phyloP scores from a whole-genome alignment of 2,797 vertebrate species.

The Platyrinchus mystaceus region DNA sequence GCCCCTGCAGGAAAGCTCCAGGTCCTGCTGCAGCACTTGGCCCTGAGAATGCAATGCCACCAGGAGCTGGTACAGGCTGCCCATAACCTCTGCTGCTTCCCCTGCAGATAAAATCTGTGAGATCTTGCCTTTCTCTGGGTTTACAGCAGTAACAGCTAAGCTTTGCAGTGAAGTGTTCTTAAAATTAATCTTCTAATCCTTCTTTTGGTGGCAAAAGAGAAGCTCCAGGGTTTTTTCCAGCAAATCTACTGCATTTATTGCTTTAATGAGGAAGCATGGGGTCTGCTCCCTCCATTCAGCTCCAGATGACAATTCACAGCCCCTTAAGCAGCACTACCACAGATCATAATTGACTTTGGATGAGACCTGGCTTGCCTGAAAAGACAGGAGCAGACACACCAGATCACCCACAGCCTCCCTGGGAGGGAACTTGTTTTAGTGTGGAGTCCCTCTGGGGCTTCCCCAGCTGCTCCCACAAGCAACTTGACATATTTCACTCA shows the following conservation, averaged over 20 bases:
- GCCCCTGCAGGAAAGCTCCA: not conserved
- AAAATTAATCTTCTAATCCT: slow-evolving; percentile 6
- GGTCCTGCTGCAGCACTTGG: not conserved
- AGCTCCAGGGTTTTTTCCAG: not conserved
- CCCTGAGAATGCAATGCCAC: not conserved
- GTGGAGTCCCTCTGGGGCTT: not conserved
- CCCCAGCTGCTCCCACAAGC: not conserved
- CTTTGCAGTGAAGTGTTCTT: not conserved
- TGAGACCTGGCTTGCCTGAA: not conserved
- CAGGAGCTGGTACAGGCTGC: not conserved
- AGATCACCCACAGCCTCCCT: not conserved
- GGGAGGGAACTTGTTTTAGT: not conserved
- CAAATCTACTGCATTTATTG: not conserved
- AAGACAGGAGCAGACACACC: not conserved
- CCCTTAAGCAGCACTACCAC: not conserved
- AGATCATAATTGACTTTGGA: not conserved
- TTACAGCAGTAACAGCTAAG: not conserved
- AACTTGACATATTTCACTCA: rapidly evolving
- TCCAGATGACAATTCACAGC: not conserved
- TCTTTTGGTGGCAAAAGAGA: not conserved
- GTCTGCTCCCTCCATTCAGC: not conserved
- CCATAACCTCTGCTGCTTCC: not conserved
- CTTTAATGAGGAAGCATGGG: not conserved
- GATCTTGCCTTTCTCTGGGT: not conserved
- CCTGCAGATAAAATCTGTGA: not conserved